Conservation (phyloP, 2,888 invertebrate species). For the Amiota minor region DNA sequence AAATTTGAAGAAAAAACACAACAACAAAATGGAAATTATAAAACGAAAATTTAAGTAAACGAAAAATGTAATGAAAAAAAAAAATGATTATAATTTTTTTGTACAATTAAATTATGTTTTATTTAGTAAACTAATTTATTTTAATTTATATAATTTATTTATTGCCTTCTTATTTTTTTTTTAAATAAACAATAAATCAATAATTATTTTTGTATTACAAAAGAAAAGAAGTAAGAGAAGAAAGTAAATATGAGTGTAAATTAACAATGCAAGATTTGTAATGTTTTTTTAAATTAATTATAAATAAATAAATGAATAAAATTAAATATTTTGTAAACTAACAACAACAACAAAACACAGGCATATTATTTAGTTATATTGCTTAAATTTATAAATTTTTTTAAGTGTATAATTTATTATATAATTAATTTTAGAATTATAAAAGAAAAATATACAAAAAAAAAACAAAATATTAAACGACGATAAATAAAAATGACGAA, state of each 20-base stretch:
- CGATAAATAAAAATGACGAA: slow-evolving; percentile 16
- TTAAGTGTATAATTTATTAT: slow-evolving; percentile 22
- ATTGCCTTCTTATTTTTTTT: slow-evolving; percentile 33
- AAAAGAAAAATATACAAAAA: slow-evolving; percentile 13
- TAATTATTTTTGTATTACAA: slow-evolving; percentile 23
- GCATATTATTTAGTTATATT: slow-evolving; percentile 19
- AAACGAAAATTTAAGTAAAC: slow-evolving; percentile 20
- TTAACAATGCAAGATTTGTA: slow-evolving; percentile 4
- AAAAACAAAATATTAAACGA: slow-evolving; percentile 3
- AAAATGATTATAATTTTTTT: slow-evolving; percentile 26
- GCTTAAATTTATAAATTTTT: background rate
- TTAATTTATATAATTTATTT: slow-evolving; percentile 21
- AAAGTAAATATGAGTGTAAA: background rate
- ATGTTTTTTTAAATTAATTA: slow-evolving; percentile 27
- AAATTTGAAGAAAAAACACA: slow-evolving; percentile 37
- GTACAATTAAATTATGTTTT: slow-evolving; percentile 25
- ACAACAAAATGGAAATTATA: slow-evolving; percentile 27
- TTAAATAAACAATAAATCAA: slow-evolving; percentile 23
- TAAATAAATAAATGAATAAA: slow-evolving; percentile 50
- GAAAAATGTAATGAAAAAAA: slow-evolving; percentile 11
- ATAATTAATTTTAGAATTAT: slow-evolving; percentile 11
- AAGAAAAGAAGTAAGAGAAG: background rate
- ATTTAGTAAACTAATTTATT: slow-evolving; percentile 22
- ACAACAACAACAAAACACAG: slow-evolving; percentile 38
- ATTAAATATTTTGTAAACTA: slow-evolving; percentile 41